Evolutionary conservation across 2,113 vertebrate species (phyloP), one percentile per base, ranked within the genome.

Genomic region (Baryphthengus martii): DNA sequence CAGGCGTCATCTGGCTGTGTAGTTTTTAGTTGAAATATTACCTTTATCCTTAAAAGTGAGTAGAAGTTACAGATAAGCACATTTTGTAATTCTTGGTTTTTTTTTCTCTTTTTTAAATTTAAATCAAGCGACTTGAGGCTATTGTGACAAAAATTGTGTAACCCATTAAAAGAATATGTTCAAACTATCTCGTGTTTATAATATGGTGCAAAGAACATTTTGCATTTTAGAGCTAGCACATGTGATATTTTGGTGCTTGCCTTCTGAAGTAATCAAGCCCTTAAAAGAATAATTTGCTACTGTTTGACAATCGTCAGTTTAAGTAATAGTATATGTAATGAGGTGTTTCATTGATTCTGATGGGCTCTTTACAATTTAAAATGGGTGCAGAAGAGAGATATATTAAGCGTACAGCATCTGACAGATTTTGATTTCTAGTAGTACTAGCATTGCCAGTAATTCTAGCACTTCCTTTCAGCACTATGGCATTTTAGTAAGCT

Each of bases 351-450:
- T 93, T 85, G 56, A 40, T 88, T 96, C 63, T 91, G 70, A 77
- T 35, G 50, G 33, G 20, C 40, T 66, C 28, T 77, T 82, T 95
- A 55, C 58, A 47, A 26, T 87, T 84, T 71, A 62, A 87, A 89
- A 76, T 53, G 29, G 19, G n/a, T 86, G 55, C 23, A 63, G 63
- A 88, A 80, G 65, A 50, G 73, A 89, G 40, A 81, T 47, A n/a
- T 58, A 42, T 90, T 90, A 79, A 87, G 52, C 2, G 0, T 88
- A 66, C n/a, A 88, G 71, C 50, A 71, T 82, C 37, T 91, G 75
- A 78, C 79, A 96, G 73, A 21, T 95, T 95, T 80, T 93, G 88
- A 93, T 95, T 97, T 92, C 89, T 94, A 37, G 59, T 80, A 70
- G 29, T 84, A 59, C 55, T n/a, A 56, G 52, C 68, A 85, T n/a